Evolutionary conservation across 2,113 vertebrate genomes (phyloP).

Genomic region (Dromiciops gliroides): DNA sequence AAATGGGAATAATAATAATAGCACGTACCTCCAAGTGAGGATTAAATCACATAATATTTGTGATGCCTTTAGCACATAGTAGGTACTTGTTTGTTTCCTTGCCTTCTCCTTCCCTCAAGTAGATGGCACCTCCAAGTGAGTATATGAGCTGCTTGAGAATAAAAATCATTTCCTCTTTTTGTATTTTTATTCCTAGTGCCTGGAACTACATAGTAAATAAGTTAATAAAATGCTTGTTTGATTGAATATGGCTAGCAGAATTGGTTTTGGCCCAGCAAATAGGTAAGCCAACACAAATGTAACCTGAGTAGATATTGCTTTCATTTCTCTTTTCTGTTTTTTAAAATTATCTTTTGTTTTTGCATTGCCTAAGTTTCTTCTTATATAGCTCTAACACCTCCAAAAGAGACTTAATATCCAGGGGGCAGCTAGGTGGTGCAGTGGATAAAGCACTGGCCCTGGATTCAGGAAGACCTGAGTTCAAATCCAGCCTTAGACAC

Average conservation of each 20-base stretch:
- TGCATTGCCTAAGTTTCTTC: not conserved
- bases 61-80: not conserved
- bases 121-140: not conserved
- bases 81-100: not conserved
- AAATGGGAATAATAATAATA: not conserved
- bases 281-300: too few relatives aligned
- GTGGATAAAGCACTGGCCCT: too few relatives aligned
- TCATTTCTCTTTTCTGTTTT: not conserved
- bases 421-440: too few relatives aligned
- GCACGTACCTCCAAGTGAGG: not conserved
- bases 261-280: not conserved
- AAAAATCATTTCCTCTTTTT: not conserved
- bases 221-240: not conserved
- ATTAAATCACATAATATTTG: not conserved
- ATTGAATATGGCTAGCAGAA: not conserved
- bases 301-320: not conserved
- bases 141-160: not conserved
- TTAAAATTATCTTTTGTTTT: not conserved
- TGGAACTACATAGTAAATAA: not conserved
- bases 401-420: too few relatives aligned
- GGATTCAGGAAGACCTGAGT: too few relatives aligned
- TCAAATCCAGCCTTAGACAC: too few relatives aligned
- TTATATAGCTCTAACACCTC: not conserved
- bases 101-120: not conserved
- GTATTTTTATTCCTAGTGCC: not conserved